Evolutionary conservation across 2,797 vertebrate genomes (phyloP).

Genomic region (Galagoides demidoff): DNA sequence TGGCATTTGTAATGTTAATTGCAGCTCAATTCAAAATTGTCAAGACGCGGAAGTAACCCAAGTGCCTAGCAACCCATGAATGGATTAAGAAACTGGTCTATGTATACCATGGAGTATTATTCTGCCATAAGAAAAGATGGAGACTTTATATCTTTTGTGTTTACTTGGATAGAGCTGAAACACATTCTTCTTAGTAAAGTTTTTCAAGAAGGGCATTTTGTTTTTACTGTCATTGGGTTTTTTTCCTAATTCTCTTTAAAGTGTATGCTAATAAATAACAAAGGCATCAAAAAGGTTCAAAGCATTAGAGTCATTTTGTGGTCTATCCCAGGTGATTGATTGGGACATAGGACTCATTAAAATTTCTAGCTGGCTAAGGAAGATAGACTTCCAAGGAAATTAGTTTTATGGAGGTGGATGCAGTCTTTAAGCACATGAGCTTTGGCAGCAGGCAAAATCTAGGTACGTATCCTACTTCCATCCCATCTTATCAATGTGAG

Average conservation of each 20-base stretch:
- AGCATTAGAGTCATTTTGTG: neutral
- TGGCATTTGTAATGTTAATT: neutral
- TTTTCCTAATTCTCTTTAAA: slow-evolving; percentile 2
- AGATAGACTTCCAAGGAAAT: neutral
- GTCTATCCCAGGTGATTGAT: neutral
- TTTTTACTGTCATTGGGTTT: neutral
- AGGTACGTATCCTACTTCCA: neutral
- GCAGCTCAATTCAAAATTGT: too few species aligned
- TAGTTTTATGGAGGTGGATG: neutral
- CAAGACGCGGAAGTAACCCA: too few species aligned
- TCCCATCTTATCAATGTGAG: neutral
- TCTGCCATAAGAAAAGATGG: too few species aligned
- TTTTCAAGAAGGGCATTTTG: neutral
- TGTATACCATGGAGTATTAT: too few species aligned
- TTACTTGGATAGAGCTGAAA: too few species aligned
- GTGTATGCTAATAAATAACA: neutral
- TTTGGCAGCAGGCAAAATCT: neutral
- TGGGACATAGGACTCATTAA: neutral
- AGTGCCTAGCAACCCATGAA: too few species aligned
- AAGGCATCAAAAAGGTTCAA: neutral
- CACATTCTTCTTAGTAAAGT: too few species aligned
- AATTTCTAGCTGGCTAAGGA: neutral
- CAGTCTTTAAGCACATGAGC: neutral
- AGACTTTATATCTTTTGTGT: too few species aligned
- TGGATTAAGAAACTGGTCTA: too few species aligned